Conservation (phyloP, 2,888 invertebrate genomes). For the Mimumesa dahlbomi region DNA sequence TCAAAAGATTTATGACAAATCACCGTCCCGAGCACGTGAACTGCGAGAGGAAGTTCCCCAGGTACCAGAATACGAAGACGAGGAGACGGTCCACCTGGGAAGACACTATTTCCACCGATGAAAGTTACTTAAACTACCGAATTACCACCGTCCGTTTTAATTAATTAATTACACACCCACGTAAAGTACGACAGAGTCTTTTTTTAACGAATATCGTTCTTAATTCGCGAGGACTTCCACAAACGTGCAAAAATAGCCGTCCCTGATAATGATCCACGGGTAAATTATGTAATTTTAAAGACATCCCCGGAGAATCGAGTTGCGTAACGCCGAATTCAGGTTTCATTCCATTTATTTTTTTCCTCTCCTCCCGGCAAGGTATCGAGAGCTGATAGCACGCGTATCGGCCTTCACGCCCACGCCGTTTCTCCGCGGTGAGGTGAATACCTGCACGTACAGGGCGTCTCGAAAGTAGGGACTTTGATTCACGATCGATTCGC, state of each 20-base stretch:
- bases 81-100: neutral
- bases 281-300: too few species aligned
- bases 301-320: too few species aligned
- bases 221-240: too few species aligned
- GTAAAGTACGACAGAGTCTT: too few species aligned
- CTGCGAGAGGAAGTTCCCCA: neutral
- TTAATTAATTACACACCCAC: too few species aligned
- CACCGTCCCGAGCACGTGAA: neutral
- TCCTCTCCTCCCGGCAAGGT: neutral
- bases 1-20: constrained; percentile 15
- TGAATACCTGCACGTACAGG: constrained; percentile 16
- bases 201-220: neutral
- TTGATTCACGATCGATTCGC: constrained; percentile 57
- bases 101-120: neutral
- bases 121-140: too few species aligned
- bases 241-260: too few species aligned
- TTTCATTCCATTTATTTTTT: constrained; percentile 4
- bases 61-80: neutral
- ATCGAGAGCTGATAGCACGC: constrained; percentile 14
- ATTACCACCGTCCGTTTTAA: too few species aligned
- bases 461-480: constrained; percentile 16
- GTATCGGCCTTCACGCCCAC: constrained; percentile 55
- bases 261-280: too few species aligned
- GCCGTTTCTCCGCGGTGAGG: constrained; percentile 18
- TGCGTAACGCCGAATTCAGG: too few species aligned